Evolutionary conservation across 2,797 vertebrate genomes (phyloP).

Genomic region (Enteromius anoplus): DNA sequence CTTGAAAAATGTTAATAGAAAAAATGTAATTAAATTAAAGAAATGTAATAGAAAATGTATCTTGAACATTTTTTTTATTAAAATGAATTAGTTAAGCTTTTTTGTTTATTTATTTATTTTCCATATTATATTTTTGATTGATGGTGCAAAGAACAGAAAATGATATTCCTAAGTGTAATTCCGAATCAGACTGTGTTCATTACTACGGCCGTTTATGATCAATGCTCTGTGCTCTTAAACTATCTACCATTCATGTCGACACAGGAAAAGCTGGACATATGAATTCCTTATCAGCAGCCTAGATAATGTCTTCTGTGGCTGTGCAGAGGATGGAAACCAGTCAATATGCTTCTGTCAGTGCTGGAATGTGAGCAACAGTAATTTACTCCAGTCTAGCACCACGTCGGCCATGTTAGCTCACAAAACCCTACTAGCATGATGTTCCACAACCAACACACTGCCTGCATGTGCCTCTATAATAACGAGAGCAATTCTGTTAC

Average conservation of each 20-base stretch:
- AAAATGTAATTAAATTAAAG: too few species aligned
- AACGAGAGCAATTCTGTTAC: conserved; percentile 21
- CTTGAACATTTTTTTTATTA: too few species aligned
- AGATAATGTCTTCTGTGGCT: conserved; percentile 66
- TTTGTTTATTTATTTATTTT: background rate
- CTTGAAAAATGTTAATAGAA: too few species aligned
- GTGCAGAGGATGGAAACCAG: conserved; percentile 63
- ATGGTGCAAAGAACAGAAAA: background rate
- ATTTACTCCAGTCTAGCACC: conserved; percentile 56
- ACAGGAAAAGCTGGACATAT: conserved; percentile 59
- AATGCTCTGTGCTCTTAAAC: conserved; percentile 49
- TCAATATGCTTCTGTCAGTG: conserved; percentile 62
- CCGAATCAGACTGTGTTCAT: background rate
- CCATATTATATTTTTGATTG: background rate
- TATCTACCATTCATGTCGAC: conserved; percentile 62
- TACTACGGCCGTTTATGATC: conserved; percentile 16
- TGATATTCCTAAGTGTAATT: background rate
- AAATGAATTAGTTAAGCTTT: too few species aligned
- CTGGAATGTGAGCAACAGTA: conserved; percentile 57
- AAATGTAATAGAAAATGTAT: too few species aligned
- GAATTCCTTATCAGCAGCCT: conserved; percentile 60
- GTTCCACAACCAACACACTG: conserved; percentile 27
- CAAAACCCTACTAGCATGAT: conserved; percentile 27
- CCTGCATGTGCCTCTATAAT: conserved; percentile 41
- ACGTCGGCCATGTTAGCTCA: conserved; percentile 15